Evolutionary conservation across 2,888 invertebrate genomes (phyloP).

Genomic region (Chymomyza amoena): DNA sequence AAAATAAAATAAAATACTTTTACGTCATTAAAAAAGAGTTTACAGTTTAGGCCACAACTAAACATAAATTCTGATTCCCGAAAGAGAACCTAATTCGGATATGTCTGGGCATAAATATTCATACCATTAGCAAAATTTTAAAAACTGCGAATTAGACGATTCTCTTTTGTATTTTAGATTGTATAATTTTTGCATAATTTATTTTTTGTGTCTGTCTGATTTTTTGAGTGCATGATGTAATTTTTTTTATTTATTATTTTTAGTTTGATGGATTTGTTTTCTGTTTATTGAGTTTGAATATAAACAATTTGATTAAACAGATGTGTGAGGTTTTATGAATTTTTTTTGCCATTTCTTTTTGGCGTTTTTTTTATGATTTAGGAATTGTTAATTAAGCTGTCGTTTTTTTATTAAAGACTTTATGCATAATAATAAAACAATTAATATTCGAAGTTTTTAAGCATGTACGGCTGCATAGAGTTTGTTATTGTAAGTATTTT

Average conservation of each 20-base stretch:
- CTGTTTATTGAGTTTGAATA: conserved; percentile 40
- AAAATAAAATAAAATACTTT: background rate
- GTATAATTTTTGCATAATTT: conserved; percentile 5
- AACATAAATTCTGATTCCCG: background rate
- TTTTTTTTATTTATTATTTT: conserved; percentile 2
- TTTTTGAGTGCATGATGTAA: conserved; percentile 7
- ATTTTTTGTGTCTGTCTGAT: conserved; percentile 10
- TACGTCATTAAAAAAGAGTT: background rate
- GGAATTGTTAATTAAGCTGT: background rate
- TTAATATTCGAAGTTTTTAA: no score
- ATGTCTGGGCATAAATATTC: background rate
- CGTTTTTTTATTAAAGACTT: background rate
- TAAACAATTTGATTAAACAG: conserved; percentile 60
- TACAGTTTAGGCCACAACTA: background rate
- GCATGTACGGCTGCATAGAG: no score
- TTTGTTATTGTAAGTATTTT: no score
- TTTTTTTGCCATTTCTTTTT: background rate
- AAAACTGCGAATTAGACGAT: background rate
- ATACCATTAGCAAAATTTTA: background rate
- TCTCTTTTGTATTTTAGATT: background rate
- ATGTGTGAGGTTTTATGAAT: background rate
- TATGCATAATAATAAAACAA: no score
- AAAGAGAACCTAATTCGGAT: background rate
- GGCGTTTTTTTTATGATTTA: background rate
- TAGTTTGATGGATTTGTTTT: conserved; percentile 22